Conservation (phyloP, 2,113 vertebrate species). For the Elaphurus davidianus region DNA sequence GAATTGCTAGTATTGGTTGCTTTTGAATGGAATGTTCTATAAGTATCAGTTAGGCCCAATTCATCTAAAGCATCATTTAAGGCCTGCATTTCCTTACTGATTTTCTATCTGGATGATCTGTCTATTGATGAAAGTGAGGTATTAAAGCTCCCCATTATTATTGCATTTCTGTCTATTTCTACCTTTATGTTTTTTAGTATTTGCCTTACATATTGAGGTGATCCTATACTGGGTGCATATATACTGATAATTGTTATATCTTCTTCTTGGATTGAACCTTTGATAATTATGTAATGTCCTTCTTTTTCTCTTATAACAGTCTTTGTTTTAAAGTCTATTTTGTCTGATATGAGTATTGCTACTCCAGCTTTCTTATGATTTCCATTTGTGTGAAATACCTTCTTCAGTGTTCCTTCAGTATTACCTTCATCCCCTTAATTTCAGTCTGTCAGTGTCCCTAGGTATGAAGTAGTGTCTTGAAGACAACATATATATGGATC, state of each 20-base stretch:
- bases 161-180: not conserved
- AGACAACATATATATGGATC: not conserved
- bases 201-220: not conserved
- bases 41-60: not conserved
- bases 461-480: not conserved
- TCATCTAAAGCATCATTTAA: not conserved
- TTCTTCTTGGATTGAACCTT: not conserved
- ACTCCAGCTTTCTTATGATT: not conserved
- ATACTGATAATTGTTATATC: not conserved
- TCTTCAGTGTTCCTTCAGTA: not conserved
- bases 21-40: not conserved
- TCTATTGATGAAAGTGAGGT: not conserved
- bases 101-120: not conserved
- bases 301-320: not conserved
- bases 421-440: not conserved
- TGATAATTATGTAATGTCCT: not conserved
- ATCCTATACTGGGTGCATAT: not conserved
- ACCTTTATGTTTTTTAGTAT: not conserved
- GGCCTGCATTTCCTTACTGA: not conserved
- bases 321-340: not conserved
- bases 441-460: not conserved
- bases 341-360: not conserved
- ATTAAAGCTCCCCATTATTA: not conserved
- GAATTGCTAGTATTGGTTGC: not conserved
- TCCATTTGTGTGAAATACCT: not conserved